Conservation (phyloP, 2,797 vertebrate species). For the Cetoscarus ocellatus region DNA sequence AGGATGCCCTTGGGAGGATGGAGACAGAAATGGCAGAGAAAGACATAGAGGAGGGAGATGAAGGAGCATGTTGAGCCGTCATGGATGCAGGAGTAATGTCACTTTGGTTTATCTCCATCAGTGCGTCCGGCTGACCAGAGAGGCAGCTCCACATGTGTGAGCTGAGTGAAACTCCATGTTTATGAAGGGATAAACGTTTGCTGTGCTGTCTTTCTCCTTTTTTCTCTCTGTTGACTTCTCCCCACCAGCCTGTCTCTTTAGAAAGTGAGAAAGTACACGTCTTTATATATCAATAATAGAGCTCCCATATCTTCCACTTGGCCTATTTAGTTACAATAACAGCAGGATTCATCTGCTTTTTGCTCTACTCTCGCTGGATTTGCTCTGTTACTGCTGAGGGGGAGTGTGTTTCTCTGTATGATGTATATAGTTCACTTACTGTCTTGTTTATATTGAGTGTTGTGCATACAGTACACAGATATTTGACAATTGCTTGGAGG, state of each 20-base stretch:
- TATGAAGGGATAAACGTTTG: constrained; percentile 66
- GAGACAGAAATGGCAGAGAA: constrained; percentile 39
- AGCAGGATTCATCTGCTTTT: constrained; percentile 51
- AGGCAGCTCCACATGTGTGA: constrained; percentile 53
- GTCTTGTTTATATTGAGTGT: constrained; percentile 20
- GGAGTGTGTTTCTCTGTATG: neutral
- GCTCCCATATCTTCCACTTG: constrained; percentile 73
- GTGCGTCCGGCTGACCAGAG: constrained; percentile 62
- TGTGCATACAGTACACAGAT: constrained; percentile 1
- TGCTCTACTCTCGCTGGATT: constrained; percentile 8
- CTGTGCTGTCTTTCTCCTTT: constrained; percentile 5
- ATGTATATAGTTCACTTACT: constrained; percentile 1
- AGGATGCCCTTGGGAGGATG: constrained; percentile 59
- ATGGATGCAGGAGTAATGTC: constrained; percentile 58
- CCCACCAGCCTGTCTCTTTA: constrained; percentile 42
- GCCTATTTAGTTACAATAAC: constrained; percentile 73
- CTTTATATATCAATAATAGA: constrained; percentile 82
- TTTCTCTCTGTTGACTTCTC: constrained; percentile 17
- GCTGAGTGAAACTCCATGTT: constrained; percentile 81
- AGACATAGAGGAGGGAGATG: constrained; percentile 8
- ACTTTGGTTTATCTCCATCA: constrained; percentile 75
- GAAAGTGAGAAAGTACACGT: constrained; percentile 64
- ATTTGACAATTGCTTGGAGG: constrained; percentile 49
- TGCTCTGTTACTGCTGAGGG: constrained; percentile 2
- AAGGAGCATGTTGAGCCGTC: constrained; percentile 59